Conservation (phyloP, 2,113 vertebrate genomes). For the Thermophis baileyi region DNA sequence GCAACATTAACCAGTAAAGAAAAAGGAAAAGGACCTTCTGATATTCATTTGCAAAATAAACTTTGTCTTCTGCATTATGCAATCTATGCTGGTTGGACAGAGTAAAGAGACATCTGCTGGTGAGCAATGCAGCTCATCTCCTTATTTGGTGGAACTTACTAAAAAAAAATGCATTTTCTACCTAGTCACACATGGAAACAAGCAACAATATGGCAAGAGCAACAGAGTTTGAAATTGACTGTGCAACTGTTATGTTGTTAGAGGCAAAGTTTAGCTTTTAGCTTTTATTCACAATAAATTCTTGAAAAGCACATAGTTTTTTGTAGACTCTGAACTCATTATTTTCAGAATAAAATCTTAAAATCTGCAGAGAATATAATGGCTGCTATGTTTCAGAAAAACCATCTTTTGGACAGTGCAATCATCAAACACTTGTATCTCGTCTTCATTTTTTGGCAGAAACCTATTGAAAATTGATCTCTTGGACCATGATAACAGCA, state of each 20-base stretch:
- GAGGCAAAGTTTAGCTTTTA: not conserved
- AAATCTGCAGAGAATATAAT: not conserved
- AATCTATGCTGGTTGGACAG: conserved; percentile 38
- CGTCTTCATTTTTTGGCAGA: not conserved
- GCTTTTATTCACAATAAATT: not conserved
- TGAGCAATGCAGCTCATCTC: not conserved
- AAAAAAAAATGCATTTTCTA: not conserved
- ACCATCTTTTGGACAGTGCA: not conserved
- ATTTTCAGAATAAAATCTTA: not conserved
- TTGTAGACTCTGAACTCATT: not conserved
- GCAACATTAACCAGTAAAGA: not conserved
- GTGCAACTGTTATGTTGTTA: not conserved
- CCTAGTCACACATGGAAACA: not conserved
- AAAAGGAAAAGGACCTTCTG: not conserved
- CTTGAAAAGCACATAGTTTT: not conserved
- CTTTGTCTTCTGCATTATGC: conserved; percentile 22
- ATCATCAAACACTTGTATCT: not conserved
- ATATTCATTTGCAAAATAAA: not conserved
- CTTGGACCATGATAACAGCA: not conserved
- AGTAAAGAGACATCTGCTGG: conserved; percentile 68
- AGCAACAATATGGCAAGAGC: not conserved
- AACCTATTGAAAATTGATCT: not conserved
- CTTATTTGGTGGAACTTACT: not conserved
- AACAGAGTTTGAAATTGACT: not conserved
- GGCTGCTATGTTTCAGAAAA: not conserved